Percentiles rank a stretch among this genome's conserved stretches.
Conservation (phyloP, 2,113 vertebrate genomes). For the Neopipo cinnamomea region DNA sequence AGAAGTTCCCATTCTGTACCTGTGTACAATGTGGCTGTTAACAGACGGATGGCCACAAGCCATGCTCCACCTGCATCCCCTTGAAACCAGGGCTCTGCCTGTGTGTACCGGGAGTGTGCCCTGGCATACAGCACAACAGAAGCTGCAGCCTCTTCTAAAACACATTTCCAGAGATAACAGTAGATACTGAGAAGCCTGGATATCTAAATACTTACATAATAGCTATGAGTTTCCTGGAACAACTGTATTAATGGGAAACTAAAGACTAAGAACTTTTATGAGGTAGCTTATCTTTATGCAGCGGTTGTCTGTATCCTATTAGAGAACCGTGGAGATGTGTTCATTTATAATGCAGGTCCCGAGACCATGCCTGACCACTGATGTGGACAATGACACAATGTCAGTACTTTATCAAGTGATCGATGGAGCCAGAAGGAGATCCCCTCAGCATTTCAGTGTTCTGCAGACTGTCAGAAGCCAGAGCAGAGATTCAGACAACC, state of each 20-base stretch:
- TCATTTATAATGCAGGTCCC: not conserved
- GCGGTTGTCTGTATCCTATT: not conserved
- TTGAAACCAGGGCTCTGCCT: not conserved
- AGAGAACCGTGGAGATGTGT: not conserved
- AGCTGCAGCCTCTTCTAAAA: not conserved
- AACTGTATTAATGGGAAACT: not conserved
- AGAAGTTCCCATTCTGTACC: not conserved
- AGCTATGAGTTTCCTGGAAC: not conserved
- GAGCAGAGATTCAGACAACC: not conserved
- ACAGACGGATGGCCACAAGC: accelerated
- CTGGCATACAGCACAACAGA: not conserved
- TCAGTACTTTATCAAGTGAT: not conserved
- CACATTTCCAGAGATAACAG: not conserved
- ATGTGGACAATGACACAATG: not conserved
- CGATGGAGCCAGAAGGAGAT: not conserved
- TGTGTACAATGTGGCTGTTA: not conserved
- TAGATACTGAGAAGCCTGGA: not conserved
- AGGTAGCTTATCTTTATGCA: not conserved
- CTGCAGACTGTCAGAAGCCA: not conserved
- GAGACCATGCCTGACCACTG: not conserved
- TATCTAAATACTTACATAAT: not conserved
- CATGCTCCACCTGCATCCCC: not conserved
- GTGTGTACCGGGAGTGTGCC: not conserved
- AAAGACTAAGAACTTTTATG: not conserved
- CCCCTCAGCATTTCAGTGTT: not conserved